phyloP scores from a whole-genome alignment of 2,888 invertebrate genomes.

The Diabrotica balteata region DNA sequence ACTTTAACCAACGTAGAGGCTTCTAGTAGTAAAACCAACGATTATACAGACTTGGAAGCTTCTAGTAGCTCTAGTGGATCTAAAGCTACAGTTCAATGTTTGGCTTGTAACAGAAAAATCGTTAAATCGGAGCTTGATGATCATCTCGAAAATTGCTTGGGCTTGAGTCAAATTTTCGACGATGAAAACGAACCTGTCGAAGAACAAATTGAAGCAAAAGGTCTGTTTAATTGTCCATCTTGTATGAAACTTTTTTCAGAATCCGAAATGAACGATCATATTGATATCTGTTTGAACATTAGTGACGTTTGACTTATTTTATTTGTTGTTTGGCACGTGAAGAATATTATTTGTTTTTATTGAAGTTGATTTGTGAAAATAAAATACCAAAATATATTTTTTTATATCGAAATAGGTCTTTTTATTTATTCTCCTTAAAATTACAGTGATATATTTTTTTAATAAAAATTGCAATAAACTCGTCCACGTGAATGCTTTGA shows the following conservation, averaged over 20 bases:
- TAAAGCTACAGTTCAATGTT: constrained; percentile 50
- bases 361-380: too few species aligned
- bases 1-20: too few species aligned
- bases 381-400: too few species aligned
- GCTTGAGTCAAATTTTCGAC: constrained; percentile 58
- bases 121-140: constrained; percentile 53
- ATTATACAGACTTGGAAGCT: neutral
- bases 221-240: constrained; percentile 66
- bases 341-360: too few species aligned
- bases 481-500: too few species aligned
- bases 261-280: constrained; percentile 67
- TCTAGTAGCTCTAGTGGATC: constrained; percentile 22
- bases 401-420: too few species aligned
- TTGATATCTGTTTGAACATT: constrained; percentile 61
- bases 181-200: constrained; percentile 44
- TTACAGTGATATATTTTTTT: too few species aligned
- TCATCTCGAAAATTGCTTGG: constrained; percentile 59
- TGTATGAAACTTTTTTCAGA: constrained; percentile 65
- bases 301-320: neutral
- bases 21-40: too few species aligned
- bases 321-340: too few species aligned
- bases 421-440: too few species aligned
- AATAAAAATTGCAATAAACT: too few species aligned
- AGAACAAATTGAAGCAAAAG: constrained; percentile 44
- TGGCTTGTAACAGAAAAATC: constrained; percentile 58